Base-by-base conservation (phyloP, 2,113 vertebrate genomes). In the Hydrolagus affinis region DNA sequence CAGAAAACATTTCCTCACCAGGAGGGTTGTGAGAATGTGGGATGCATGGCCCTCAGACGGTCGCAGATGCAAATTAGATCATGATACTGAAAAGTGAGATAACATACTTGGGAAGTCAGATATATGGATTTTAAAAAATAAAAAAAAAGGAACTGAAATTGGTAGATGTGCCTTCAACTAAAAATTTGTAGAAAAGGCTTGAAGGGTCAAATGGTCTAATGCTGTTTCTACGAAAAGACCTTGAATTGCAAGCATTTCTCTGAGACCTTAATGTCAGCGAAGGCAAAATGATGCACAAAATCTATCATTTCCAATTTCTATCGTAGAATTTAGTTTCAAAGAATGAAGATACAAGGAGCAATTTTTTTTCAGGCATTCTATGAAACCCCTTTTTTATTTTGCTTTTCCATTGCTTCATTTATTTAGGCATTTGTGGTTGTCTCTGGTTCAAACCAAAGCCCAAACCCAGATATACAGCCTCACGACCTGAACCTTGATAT, bases 401-500 rank as follows among this genome's bases (percentile, higher is more conserved):
- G 8, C 19, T 44, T 44, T 7, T 83, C 32, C 7, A 1, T 85
- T 69, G 11, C 0, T 80, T 8, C 44, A 7, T 74, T 70, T 70
- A 85, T 88, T 0, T 90, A 98, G 97, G 92, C 95, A 2, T 94
- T 93, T 71, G 93, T 93, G 59, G 90, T 96, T 0, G 90, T 95
- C 86, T 93, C 93, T 30, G 91, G 94, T 64, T 89, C 90, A 14
- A 92, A 91, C 86, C 95, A 93, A 85, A 92, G 89, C 78, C 92
- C 91, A 68, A 94, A 88, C 86, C 91, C 91, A 0, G 96, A 96
- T 87, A 94, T 94, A 87, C 95, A 96, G 90, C 95, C 97, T 0
- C 96, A 98, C 0, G 97, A 98, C 87, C 92, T 98, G 85, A 98
- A 97, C 91, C 91, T 98, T 0, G 97, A 98, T 83, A 86, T 95